Percentiles rank a stretch among this genome's conserved stretches.
These are phyloP conservation scores for Hypomecis atomaria DNA, from an alignment of 2,888 invertebrate species.

Conservation along the genomic window DNA sequence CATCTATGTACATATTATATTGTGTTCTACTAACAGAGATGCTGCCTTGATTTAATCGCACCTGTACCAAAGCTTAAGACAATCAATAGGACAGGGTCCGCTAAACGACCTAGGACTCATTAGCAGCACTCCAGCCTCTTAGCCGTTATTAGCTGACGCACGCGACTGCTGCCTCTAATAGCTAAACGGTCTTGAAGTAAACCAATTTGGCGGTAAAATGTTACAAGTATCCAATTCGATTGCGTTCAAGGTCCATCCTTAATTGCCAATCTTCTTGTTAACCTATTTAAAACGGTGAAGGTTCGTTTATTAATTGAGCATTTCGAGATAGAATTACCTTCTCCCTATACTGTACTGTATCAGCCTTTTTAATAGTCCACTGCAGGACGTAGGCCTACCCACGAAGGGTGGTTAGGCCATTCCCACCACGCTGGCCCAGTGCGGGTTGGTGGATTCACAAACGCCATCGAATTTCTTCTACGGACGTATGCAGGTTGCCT, in stretches of 20 bases:
- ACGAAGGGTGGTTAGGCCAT: too few species aligned
- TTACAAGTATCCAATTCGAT: constrained; percentile 9
- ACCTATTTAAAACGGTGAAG: constrained; percentile 5
- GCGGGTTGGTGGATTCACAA: too few species aligned
- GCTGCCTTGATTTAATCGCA: constrained; percentile 7
- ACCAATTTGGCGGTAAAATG: constrained; percentile 23
- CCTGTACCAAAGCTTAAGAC: background rate
- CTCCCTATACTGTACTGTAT: too few species aligned
- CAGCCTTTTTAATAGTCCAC: too few species aligned
- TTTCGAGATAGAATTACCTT: background rate
- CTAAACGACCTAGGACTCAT: constrained; percentile 35
- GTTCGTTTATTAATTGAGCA: constrained; percentile 2
- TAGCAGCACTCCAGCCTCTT: constrained; percentile 37
- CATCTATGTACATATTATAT: too few species aligned
- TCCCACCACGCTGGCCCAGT: too few species aligned
- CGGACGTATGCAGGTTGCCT: too few species aligned
- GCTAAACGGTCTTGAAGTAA: constrained; percentile 22
- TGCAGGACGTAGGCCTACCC: too few species aligned
- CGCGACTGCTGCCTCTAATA: constrained; percentile 34
- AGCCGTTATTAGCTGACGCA: constrained; percentile 38
- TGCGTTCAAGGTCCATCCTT: constrained; percentile 17
- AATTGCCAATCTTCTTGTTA: constrained; percentile 26
- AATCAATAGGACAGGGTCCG: constrained; percentile 22
- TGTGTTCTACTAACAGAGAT: background rate
- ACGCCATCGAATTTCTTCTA: too few species aligned